phyloP scores from a whole-genome alignment of 2,888 invertebrate species.

The Timandra comae region DNA sequence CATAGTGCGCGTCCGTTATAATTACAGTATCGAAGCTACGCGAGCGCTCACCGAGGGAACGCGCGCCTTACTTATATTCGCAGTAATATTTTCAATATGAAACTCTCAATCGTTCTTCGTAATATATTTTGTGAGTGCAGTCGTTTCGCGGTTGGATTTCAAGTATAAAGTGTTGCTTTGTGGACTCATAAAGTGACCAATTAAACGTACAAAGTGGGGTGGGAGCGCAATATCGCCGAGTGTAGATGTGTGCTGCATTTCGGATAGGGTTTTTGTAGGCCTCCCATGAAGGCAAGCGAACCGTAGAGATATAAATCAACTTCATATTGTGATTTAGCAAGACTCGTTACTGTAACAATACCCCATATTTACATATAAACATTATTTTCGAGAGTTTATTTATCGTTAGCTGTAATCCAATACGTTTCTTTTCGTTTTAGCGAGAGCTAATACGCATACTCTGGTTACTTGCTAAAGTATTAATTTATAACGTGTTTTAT shows the following conservation, averaged over 20 bases:
- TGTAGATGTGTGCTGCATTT: slow-evolving; percentile 20
- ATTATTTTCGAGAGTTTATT: slow-evolving; percentile 60
- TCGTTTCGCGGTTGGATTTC: slow-evolving; percentile 23
- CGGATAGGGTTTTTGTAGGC: slow-evolving; percentile 55
- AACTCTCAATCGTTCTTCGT: not conserved
- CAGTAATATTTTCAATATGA: no score
- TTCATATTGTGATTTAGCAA: slow-evolving; percentile 79
- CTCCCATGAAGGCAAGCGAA: slow-evolving; percentile 70
- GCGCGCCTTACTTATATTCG: no score
- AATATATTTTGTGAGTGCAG: slow-evolving; percentile 3
- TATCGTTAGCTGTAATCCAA: slow-evolving; percentile 49
- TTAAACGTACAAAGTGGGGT: slow-evolving; percentile 21
- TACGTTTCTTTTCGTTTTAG: slow-evolving; percentile 40
- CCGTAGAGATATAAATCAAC: slow-evolving; percentile 75
- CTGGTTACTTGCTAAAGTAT: slow-evolving; percentile 44
- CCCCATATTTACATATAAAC: slow-evolving; percentile 77
- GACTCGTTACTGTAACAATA: slow-evolving; percentile 80
- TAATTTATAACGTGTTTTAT: slow-evolving; percentile 49
- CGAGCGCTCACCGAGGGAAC: no score
- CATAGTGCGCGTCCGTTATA: not conserved
- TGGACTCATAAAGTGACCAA: slow-evolving; percentile 31
- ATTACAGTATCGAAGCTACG: no score
- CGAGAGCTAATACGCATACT: slow-evolving; percentile 34
- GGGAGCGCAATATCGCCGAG: slow-evolving; percentile 3
- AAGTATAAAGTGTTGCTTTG: slow-evolving; percentile 15